phyloP scores from a whole-genome alignment of 1,140 invertebrate genomes.

The Aphaenogaster rudis region DNA sequence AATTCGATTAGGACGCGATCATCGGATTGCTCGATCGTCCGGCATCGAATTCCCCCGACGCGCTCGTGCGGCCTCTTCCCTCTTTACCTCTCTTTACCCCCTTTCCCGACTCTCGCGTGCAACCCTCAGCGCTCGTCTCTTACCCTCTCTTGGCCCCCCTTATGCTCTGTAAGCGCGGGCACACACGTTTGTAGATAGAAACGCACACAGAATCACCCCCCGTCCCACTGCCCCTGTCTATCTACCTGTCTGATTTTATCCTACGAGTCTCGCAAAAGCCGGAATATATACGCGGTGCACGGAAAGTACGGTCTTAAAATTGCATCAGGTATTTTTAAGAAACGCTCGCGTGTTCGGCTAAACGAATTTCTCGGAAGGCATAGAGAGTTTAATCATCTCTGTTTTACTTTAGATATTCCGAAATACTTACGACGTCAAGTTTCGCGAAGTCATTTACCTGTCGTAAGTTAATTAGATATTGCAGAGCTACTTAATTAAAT shows the following conservation, averaged over 20 bases:
- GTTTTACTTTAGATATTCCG: constrained; percentile 3
- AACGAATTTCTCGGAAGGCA: neutral
- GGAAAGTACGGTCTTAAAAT: constrained; percentile 20
- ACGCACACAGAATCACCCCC: constrained; percentile 15
- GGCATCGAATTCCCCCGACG: constrained; percentile 66
- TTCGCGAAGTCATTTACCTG: neutral
- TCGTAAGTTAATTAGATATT: neutral
- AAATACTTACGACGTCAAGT: neutral
- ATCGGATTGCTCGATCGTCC: constrained; percentile 75
- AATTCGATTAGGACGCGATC: constrained; percentile 78
- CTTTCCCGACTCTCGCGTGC: neutral
- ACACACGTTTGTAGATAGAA: constrained; percentile 23
- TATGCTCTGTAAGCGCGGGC: constrained; percentile 7
- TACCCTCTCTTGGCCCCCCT: constrained; percentile 23
- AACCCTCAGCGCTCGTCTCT: constrained; percentile 34
- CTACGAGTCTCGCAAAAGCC: constrained; percentile 25
- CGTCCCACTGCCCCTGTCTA: neutral
- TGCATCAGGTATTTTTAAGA: neutral
- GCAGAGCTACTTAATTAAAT: neutral
- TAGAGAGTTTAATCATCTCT: neutral
- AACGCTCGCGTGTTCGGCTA: neutral
- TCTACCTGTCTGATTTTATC: constrained; percentile 55
- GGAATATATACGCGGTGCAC: constrained; percentile 23
- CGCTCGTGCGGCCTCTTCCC: constrained; percentile 39
- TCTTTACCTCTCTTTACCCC: constrained; percentile 44